Evolutionary conservation across 2,888 invertebrate genomes (phyloP), one percentile per base, ranked within the genome.

Genomic region (Ormyrus labotus): DNA sequence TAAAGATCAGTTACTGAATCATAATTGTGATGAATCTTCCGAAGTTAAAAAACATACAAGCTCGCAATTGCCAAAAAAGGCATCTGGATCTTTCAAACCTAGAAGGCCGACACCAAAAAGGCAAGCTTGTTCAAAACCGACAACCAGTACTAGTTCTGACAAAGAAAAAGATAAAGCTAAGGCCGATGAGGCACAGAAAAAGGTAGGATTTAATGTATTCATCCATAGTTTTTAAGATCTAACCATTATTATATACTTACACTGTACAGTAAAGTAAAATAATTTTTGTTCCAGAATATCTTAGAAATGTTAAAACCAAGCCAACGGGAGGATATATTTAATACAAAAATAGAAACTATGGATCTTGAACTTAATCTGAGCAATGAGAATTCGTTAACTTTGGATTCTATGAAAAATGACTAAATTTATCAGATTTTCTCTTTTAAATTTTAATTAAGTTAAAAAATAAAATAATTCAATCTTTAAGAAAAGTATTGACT

Each of bases 91-190:
- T 13, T 90, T 90, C 74, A 90, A 90, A 69, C 88, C 90, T 71
- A 85, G 89, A 79, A 90, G 88, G 84, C 89, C 89, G 68, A 89
- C 89, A 68, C 89, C 90, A 77, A 89, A 88, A 84, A 87, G 89
- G 82, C 90, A 90, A 84, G 87, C 85, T 80, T 85, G 85, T 71
- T 84, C 86, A 64, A 89, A 89, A 84, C 83, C 85, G 60, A 82
- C 85, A 65, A 87, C 87, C 84, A 83, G 84, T 85, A 83, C 84
- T 82, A 83, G 77, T 50, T 64, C 58, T 57, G 90, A 90, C 13
- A 89, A 90, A 82, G 88, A 90, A 51, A 90, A 88, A 83, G 76
- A 86, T 69, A 87, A 87, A 65, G 6, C 81, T 64, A 87, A 88
- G 84, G 79, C 80, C 79, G 87, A 89, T 19, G 88, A 88, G 82